Evolutionary conservation across 2,888 invertebrate species (phyloP), one percentile per base, ranked within the genome.

Genomic region (Pachycephus smyrnensis): DNA sequence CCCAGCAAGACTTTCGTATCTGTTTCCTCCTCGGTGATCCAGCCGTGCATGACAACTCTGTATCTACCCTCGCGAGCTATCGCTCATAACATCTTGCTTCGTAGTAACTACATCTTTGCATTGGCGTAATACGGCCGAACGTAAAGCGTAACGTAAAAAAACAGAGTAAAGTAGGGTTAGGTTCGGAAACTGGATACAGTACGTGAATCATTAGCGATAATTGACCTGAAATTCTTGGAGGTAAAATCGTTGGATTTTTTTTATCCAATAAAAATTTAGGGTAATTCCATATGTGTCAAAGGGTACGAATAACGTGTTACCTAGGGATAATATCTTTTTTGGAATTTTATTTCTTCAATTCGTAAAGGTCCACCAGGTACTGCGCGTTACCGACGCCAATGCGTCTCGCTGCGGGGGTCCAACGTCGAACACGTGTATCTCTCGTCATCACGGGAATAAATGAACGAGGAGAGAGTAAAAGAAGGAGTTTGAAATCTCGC

Each of bases 11-110:
- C 31, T 81, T 79, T 74, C 80, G 31, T 80, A 75, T 74, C 75
- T 74, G 69, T 79, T 36, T 69, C 40, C 73, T 71, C 40, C 76
- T 75, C 80, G 77, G 73, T 71, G 80, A 80, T 81, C 77, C 78
- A 77, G 76, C 77, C 82, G 80, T 82, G 80, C 82, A 80, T 82
- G 80, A 82, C 79, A 82, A 82, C 80, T 82, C 76, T 79, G 80
- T 80, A 82, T 80, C 77, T 75, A 79, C 79, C 80, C 78, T 79
- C 11, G 74, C 76, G 77, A 55, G 74, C 76, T 82, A 82, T 82
- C 82, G 79, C 76, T 79, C 79, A 75, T 82, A 79, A 78, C 77
- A 82, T 82, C 80, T 82, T 73, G 79, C 76, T 78, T 68, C 78
- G 76, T 76, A 76, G 76, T 75, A 81, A 78, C 81, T 78, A 77